Conservation (phyloP, 2,113 vertebrate genomes). For the Orientallactaga bullata region DNA sequence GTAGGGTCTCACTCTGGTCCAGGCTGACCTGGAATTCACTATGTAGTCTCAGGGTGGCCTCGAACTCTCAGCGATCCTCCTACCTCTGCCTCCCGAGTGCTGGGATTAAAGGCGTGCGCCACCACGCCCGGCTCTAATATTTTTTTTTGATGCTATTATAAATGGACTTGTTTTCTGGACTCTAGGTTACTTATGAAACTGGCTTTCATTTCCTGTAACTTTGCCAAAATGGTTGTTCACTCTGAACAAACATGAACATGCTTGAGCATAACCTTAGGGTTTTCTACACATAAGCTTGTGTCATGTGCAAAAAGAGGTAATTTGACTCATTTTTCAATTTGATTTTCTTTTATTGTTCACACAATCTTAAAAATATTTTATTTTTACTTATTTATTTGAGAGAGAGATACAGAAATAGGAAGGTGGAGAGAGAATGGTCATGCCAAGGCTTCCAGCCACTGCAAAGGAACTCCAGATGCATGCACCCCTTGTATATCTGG, state of each 20-base stretch:
- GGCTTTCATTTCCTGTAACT: background rate
- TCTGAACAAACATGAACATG: background rate
- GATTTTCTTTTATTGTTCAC: background rate
- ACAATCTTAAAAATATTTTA: background rate
- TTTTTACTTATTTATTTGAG: too few species aligned
- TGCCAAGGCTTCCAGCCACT: too few species aligned
- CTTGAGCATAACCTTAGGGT: background rate
- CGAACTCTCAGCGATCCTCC: too few species aligned
- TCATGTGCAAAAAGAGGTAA: background rate
- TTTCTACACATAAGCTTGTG: background rate
- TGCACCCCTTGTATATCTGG: too few species aligned
- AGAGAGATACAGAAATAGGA: too few species aligned
- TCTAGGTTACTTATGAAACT: background rate
- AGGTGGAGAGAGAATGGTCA: too few species aligned
- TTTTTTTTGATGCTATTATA: background rate
- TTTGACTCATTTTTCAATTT: background rate
- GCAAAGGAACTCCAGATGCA: too few species aligned
- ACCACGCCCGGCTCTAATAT: background rate
- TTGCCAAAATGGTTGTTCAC: background rate
- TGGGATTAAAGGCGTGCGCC: too few species aligned
- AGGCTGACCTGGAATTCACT: too few species aligned
- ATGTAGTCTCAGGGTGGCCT: too few species aligned
- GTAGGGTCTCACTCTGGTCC: too few species aligned
- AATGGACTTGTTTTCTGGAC: background rate
- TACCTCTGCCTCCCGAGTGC: too few species aligned